Evolutionary conservation across 1,140 invertebrate genomes (phyloP).

Genomic region (Melitaea cinxia): DNA sequence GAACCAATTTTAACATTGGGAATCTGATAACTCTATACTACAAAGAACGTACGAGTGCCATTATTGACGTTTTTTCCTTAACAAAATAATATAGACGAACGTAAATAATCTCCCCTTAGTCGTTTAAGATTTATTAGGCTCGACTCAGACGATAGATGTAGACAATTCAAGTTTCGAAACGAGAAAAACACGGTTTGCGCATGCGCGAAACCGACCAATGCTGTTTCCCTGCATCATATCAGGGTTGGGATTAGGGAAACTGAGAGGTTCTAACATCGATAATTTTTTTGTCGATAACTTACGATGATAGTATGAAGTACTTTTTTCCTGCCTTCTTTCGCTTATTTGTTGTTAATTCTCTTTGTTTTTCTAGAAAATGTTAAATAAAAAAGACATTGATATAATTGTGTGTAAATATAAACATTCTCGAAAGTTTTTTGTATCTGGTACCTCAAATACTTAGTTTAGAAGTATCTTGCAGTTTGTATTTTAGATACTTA

Average conservation of each 20-base stretch:
- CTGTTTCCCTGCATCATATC: conserved; percentile 40
- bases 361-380: too few species aligned
- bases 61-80: conserved; percentile 32
- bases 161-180: conserved; percentile 62
- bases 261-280: not conserved
- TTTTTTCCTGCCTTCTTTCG: too few species aligned
- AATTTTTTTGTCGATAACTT: not conserved
- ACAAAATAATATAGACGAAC: conserved; percentile 27
- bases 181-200: conserved; percentile 68
- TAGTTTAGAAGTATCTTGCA: too few species aligned
- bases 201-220: conserved; percentile 60
- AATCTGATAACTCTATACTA: not conserved
- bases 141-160: conserved; percentile 51
- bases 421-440: too few species aligned
- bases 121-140: conserved; percentile 55
- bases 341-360: too few species aligned
- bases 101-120: conserved; percentile 33
- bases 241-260: not conserved
- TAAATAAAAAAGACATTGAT: too few species aligned
- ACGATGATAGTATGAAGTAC: not conserved
- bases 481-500: too few species aligned
- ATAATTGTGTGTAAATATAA: too few species aligned
- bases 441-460: too few species aligned
- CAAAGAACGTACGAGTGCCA: not conserved
- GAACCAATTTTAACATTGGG: too few species aligned